Base-by-base conservation (phyloP, 2,113 vertebrate species). In the Oncorhynchus keta region DNA sequence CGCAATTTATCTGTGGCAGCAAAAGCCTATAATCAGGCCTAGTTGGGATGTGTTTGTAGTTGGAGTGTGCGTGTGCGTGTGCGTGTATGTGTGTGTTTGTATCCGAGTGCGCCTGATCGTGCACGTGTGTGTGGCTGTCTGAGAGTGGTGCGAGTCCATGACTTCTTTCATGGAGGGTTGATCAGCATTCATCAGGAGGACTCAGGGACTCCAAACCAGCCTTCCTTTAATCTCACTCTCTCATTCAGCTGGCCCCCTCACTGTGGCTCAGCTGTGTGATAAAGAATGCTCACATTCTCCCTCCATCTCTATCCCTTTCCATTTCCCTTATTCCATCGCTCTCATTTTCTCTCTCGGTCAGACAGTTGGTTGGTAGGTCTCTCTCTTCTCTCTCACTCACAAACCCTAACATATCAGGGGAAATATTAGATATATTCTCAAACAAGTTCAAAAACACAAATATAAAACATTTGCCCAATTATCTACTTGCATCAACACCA, bases 151-250 rank as follows among this genome's bases (percentile, higher is more conserved):
- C 82, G 91, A 86, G 91, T 95, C 94, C 94, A 95, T 94, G 93
- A 93, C 89, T 92, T 94, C 92, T 96, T 96, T 97, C 94, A 96
- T 93, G 87, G 90, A 55, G 80, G 89, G 87, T 92, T 91, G 89
- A 97, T 97, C 95, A 96, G 95, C 94, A 97, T 97, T 94, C 96
- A 95, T 92, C 84, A 91, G 76, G 95, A 94, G 92, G 91, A 93
- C 90, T 83, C 81, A 87, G 87, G 87, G 90, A 94, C 95, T 95
- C 92, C 94, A 91, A 16, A 26, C 65, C 22, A 92, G 91, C 82
- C 86, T 94, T 93, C 91, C 95, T 96, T 95, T 96, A 96, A 96
- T 96, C 95, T 95, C 94, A 87, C 93, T 91, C 92, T 91, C 92
- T 93, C 91, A 94, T 95, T 95, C 94, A 95, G 95, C 93, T 92